These are phyloP conservation scores for Temnothorax unifasciatus DNA, from an alignment of 2,888 invertebrate genomes.

Conservation along the genomic window DNA sequence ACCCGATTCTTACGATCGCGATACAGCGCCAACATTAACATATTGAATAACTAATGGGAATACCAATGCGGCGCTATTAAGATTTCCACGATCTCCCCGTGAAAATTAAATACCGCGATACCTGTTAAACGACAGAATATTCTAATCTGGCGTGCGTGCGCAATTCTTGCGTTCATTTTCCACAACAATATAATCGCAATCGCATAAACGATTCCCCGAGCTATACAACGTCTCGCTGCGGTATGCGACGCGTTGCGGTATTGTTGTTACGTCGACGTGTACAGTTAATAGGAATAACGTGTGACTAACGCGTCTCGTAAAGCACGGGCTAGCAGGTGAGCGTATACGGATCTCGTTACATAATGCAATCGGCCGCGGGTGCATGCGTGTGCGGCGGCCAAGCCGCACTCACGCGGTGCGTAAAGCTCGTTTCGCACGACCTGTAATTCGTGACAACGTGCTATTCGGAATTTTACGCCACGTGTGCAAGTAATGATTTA, in stretches of 20 bases:
- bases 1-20: constrained; percentile 1
- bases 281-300: constrained; percentile 74
- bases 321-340: constrained; percentile 65
- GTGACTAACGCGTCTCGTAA: constrained; percentile 70
- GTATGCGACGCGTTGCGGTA: constrained; percentile 56
- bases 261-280: constrained; percentile 61
- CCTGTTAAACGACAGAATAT: constrained; percentile 24
- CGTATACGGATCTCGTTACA: constrained; percentile 68
- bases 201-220: constrained; percentile 41
- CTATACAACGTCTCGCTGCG: background rate
- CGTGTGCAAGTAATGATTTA: background rate
- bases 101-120: constrained; percentile 42
- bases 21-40: constrained; percentile 40
- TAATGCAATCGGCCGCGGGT: constrained; percentile 64
- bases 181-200: constrained; percentile 44
- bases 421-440: constrained; percentile 29
- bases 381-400: constrained; percentile 61
- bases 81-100: constrained; percentile 32
- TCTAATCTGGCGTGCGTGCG: constrained; percentile 10
- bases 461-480: background rate
- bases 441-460: constrained; percentile 24
- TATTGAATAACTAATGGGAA: constrained; percentile 34
- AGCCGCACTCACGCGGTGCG: constrained; percentile 15
- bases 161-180: constrained; percentile 18
- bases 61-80: constrained; percentile 27